Conservation (phyloP, 1,140 invertebrate genomes). For the Drosophila littoralis region DNA sequence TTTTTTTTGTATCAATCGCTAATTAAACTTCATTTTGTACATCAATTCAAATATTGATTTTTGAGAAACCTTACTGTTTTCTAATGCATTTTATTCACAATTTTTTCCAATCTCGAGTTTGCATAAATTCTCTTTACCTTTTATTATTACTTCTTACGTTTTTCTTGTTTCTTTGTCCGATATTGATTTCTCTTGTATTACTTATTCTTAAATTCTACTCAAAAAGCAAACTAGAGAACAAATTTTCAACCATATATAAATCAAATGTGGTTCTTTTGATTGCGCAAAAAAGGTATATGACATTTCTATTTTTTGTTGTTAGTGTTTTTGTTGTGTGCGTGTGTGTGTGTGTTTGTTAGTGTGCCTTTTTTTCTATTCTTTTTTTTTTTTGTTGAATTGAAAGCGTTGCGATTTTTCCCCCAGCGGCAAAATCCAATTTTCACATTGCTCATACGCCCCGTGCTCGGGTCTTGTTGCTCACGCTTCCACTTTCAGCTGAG, state of each 20-base stretch:
- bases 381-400: neutral
- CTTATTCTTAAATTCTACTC: neutral
- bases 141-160: neutral
- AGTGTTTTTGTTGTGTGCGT: slow-evolving; percentile 36
- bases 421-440: slow-evolving; percentile 39
- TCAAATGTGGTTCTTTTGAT: slow-evolving; percentile 72
- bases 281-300: slow-evolving; percentile 65
- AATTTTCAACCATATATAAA: slow-evolving; percentile 1
- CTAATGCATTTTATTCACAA: too few relatives aligned
- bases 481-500: slow-evolving; percentile 2
- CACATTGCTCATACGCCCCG: slow-evolving; percentile 48
- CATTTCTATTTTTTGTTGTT: slow-evolving; percentile 34
- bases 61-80: too few relatives aligned
- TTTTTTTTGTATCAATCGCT: too few relatives aligned
- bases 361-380: slow-evolving; percentile 4
- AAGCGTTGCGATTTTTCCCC: slow-evolving; percentile 18
- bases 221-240: slow-evolving; percentile 9
- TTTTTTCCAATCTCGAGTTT: too few relatives aligned
- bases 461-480: slow-evolving; percentile 3
- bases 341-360: slow-evolving; percentile 29
- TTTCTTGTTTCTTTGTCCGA: neutral
- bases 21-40: too few relatives aligned
- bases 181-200: neutral
- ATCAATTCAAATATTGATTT: too few relatives aligned
- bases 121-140: too few relatives aligned